Evolutionary conservation across 2,888 invertebrate genomes (phyloP).

Genomic region (Lobophora halterata): DNA sequence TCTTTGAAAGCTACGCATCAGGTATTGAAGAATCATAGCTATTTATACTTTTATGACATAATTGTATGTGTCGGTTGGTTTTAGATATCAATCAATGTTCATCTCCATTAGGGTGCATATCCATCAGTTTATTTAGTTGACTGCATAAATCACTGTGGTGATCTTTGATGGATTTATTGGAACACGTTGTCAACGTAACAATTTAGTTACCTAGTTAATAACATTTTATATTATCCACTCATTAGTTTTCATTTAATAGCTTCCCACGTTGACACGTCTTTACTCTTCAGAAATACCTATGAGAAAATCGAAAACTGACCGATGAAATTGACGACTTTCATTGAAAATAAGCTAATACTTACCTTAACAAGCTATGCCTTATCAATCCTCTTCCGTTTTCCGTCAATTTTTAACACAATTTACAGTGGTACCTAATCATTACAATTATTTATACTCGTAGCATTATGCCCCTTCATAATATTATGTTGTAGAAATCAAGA

Average conservation of each 20-base stretch:
- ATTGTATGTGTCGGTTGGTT: slow-evolving; percentile 26
- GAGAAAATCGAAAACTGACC: too few species aligned
- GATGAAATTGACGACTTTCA: too few species aligned
- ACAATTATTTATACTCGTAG: too few species aligned
- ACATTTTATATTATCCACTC: slow-evolving; percentile 10
- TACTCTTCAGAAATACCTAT: slow-evolving; percentile 2
- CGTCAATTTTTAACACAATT: too few species aligned
- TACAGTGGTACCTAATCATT: too few species aligned
- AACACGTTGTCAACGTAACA: slow-evolving; percentile 4
- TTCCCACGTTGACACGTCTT: slow-evolving; percentile 3
- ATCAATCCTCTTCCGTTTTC: too few species aligned
- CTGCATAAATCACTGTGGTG: slow-evolving; percentile 5
- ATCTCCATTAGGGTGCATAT: slow-evolving; percentile 5
- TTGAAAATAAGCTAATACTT: too few species aligned
- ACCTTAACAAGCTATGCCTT: too few species aligned
- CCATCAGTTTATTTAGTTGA: slow-evolving; percentile 4
- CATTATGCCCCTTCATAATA: too few species aligned
- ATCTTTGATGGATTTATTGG: slow-evolving; percentile 9
- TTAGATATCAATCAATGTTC: slow-evolving; percentile 15
- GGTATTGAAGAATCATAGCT: slow-evolving; percentile 41
- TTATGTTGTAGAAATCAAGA: too few species aligned
- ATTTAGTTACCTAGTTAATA: slow-evolving; percentile 9
- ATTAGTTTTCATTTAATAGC: slow-evolving; percentile 10
- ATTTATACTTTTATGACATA: slow-evolving; percentile 59
- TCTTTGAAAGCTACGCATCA: slow-evolving; percentile 40